Base-by-base conservation (phyloP, 2,888 invertebrate species). In the Dugesia japonica region DNA sequence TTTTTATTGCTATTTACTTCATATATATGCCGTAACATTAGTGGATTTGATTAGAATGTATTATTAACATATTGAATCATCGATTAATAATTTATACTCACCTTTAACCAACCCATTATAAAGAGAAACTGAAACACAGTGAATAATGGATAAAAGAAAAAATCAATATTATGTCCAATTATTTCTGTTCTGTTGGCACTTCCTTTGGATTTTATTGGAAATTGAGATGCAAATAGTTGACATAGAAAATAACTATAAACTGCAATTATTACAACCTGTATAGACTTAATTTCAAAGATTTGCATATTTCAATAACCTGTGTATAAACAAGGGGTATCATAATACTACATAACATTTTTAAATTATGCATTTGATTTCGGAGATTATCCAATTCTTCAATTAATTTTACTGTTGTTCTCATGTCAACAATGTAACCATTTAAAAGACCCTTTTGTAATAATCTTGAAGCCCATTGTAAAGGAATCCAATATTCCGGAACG, bases 81-180 rank as follows among this genome's bases (percentile, higher is more conserved):
- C n/a, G n/a, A n/a, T n/a, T n/a, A n/a, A n/a, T 31, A 13, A 31
- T 31, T 31, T 7, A 13, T 31, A 31, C 56, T 56, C 17, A 88
- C 88, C 86, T 89, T 89, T 1, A 89, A 83, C 80, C 89, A 84
- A n/a, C 89, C 89, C 88, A 89, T 88, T 81, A 88, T 89, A 82
- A 89, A 88, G 82, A 88, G 87, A 82, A 89, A 88, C 82, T 94
- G 88, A 72, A 88, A 85, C 26, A 91, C 89, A 0, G 92, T 92
- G 84, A 94, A 93, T 78, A 93, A 87, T 0, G 94, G 94, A 56
- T 56, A 56, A 81, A 94, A 90, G 84, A 90, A 93, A 81, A 92
- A 88, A 83, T 92, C 92, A 81, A 92, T 89, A 1, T 84, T 83
- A 20, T 42, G 74, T 7, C 74, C 74, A n/a, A 56, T 56, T 23